Evolutionary conservation across 2,888 invertebrate species (phyloP).

Genomic region (Sisyra terminalis): DNA sequence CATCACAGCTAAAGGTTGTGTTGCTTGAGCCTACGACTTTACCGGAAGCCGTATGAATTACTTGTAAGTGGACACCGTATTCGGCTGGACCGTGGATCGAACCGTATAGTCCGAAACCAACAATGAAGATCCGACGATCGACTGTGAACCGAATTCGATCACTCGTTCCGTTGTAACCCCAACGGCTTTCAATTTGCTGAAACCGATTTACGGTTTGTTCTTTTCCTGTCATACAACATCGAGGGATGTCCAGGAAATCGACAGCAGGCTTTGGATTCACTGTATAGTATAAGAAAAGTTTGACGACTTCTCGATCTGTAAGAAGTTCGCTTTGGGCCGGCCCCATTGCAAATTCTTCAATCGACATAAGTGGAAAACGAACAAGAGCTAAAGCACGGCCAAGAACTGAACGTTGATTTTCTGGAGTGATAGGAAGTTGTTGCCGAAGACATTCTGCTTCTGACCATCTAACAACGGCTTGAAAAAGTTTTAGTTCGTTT

Average conservation of each 20-base stretch:
- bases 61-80: conserved; percentile 60
- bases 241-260: conserved; percentile 50
- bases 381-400: conserved; percentile 55
- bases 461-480: conserved; percentile 56
- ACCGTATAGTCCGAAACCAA: conserved; percentile 73
- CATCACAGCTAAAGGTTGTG: conserved; percentile 63
- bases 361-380: conserved; percentile 69
- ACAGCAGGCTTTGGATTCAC: conserved; percentile 62
- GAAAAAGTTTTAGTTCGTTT: conserved; percentile 60
- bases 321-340: conserved; percentile 60
- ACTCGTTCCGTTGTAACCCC: conserved; percentile 64
- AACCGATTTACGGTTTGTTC: conserved; percentile 57
- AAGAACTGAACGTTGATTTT: conserved; percentile 50
- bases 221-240: conserved; percentile 64
- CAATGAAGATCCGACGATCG: conserved; percentile 63
- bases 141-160: conserved; percentile 70
- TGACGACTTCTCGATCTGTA: conserved; percentile 59
- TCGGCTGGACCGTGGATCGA: conserved; percentile 64
- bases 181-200: conserved; percentile 58
- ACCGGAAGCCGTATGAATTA: conserved; percentile 57
- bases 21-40: conserved; percentile 59
- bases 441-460: conserved; percentile 56
- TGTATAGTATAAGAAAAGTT: conserved; percentile 50
- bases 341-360: conserved; percentile 69
- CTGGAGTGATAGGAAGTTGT: conserved; percentile 43